These are phyloP conservation scores for Intellagama lesueurii DNA, from an alignment of 2,797 vertebrate genomes.

Conservation along the genomic window DNA sequence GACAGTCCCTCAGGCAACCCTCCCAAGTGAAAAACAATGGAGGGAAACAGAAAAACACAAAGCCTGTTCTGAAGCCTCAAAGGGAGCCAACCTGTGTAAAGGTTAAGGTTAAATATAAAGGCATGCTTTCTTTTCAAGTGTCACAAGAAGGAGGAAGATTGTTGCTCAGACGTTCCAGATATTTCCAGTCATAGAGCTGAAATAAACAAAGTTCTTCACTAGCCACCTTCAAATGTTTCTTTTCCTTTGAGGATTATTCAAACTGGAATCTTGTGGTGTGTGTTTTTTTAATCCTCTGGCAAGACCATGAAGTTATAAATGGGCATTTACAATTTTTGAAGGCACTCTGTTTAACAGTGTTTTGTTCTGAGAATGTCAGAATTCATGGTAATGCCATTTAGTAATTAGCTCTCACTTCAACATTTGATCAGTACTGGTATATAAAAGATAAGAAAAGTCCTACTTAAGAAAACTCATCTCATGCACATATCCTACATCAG, in stretches of 20 bases:
- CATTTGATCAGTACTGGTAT: background rate
- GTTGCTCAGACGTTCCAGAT: background rate
- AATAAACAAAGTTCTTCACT: background rate
- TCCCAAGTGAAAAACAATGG: background rate
- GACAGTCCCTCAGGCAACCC: background rate
- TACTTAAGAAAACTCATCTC: background rate
- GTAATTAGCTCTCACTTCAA: background rate
- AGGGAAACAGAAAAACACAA: background rate
- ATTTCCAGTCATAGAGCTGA: background rate
- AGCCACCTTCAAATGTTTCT: background rate
- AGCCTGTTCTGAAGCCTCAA: background rate
- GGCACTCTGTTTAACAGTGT: background rate
- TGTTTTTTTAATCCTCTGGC: no score
- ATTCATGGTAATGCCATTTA: background rate
- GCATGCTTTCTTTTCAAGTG: background rate
- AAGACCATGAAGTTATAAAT: background rate
- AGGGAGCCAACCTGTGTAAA: background rate
- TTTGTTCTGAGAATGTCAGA: background rate
- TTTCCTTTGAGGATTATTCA: background rate
- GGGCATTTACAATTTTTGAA: background rate
- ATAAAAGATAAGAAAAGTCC: background rate
- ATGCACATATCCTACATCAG: background rate
- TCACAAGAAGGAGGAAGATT: background rate
- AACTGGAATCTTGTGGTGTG: background rate
- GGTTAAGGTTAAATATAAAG: constrained; percentile 8